Evolutionary conservation across 1,140 invertebrate species (phyloP).

Genomic region (Tribolium castaneum): DNA sequence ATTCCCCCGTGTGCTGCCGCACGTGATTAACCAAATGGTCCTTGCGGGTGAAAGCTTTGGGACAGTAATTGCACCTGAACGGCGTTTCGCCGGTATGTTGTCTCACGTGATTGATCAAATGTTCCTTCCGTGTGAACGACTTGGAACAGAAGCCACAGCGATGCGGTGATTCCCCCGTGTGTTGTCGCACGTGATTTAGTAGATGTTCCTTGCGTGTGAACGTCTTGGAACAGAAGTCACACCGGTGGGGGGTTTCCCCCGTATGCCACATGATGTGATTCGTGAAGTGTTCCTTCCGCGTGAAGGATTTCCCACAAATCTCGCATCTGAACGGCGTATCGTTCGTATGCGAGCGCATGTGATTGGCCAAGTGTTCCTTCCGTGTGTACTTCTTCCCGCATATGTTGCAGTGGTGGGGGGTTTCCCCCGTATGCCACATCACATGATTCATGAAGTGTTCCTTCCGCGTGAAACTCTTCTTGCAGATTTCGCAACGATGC

Average conservation of each 20-base stretch:
- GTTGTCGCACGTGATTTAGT: conserved; percentile 84
- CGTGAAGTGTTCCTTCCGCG: conserved; percentile 86
- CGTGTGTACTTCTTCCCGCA: conserved; percentile 83
- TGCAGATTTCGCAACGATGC: conserved; percentile 80
- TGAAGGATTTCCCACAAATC: conserved; percentile 89
- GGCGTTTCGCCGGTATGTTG: conserved; percentile 83
- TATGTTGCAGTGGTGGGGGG: conserved; percentile 78
- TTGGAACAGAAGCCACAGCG: conserved; percentile 85
- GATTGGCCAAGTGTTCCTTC: conserved; percentile 81
- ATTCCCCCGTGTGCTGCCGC: conserved; percentile 83
- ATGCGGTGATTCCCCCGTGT: conserved; percentile 84
- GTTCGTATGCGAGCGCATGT: conserved; percentile 78
- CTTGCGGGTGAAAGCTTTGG: conserved; percentile 88
- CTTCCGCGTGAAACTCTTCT: conserved; percentile 75
- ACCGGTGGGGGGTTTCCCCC: conserved; percentile 87
- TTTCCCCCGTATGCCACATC: conserved; percentile 79
- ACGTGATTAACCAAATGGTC: conserved; percentile 79
- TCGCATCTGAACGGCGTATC: conserved; percentile 72
- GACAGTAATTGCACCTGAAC: conserved; percentile 87
- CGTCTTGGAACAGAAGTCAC: conserved; percentile 85
- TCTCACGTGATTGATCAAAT: conserved; percentile 83
- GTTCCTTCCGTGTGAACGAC: conserved; percentile 85
- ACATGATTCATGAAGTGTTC: conserved; percentile 75
- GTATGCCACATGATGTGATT: conserved; percentile 89
- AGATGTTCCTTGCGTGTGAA: conserved; percentile 87